These are phyloP conservation scores for Mus spretus DNA, from an alignment of 2,797 vertebrate genomes.

Conservation along the genomic window DNA sequence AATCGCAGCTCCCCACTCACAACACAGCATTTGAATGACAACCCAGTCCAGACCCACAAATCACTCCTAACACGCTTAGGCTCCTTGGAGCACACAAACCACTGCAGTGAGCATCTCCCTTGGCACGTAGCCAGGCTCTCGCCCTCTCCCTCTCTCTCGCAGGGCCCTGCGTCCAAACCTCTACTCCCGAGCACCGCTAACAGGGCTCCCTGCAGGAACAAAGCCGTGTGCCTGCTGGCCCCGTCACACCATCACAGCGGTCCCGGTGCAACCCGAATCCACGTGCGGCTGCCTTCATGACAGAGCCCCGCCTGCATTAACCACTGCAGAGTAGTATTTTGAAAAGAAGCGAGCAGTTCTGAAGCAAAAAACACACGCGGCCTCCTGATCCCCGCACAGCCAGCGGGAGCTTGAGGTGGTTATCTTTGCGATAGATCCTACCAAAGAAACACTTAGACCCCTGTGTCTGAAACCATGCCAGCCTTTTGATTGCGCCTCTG, in stretches of 20 bases:
- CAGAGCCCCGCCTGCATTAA: constrained; percentile 58
- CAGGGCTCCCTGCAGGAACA: constrained; percentile 73
- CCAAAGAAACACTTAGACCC: neutral
- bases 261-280: constrained; percentile 39
- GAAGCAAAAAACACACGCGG: constrained; percentile 50
- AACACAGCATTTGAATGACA: neutral
- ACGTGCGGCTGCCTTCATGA: constrained; percentile 70
- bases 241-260: constrained; percentile 66
- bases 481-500: neutral
- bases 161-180: constrained; percentile 56
- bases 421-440: neutral
- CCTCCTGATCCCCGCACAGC: constrained; percentile 57
- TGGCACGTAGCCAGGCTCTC: neutral
- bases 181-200: constrained; percentile 46
- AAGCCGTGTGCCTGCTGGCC: constrained; percentile 59
- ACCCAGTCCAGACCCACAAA: neutral
- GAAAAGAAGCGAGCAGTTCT: constrained; percentile 74
- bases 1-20: neutral
- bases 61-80: neutral
- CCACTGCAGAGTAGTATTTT: constrained; percentile 67
- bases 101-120: constrained; percentile 62
- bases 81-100: constrained; percentile 10
- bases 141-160: constrained; percentile 9
- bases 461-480: neutral
- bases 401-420: neutral